Percentiles rank a stretch among this genome's conserved stretches.
These are phyloP conservation scores for Semotilus atromaculatus DNA, from an alignment of 2,797 vertebrate species.

Conservation along the genomic window DNA sequence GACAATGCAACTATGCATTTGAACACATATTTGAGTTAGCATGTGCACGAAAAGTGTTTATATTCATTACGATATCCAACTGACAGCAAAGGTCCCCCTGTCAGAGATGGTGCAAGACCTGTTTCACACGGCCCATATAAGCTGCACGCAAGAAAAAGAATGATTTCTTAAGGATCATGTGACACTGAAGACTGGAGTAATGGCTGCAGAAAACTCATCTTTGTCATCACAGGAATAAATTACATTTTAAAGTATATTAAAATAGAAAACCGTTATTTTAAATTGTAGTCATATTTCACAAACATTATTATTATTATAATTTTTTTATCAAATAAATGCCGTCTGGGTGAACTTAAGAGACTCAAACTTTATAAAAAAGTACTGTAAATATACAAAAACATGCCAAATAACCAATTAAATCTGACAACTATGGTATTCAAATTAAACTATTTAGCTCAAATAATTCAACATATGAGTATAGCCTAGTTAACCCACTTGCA, in stretches of 20 bases:
- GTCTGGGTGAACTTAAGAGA: background rate
- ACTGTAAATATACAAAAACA: background rate
- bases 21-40: background rate
- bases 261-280: too few species aligned
- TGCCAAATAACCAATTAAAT: background rate
- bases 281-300: too few species aligned
- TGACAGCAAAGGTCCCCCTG: background rate
- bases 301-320: too few species aligned
- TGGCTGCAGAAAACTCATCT: too few species aligned
- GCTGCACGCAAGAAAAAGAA: background rate
- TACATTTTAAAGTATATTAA: too few species aligned
- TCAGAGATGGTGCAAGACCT: background rate
- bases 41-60: background rate
- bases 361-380: background rate
- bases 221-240: too few species aligned
- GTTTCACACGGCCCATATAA: background rate
- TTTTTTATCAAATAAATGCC: background rate
- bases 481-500: background rate
- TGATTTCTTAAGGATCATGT: too few species aligned
- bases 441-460: background rate
- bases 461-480: background rate
- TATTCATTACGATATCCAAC: background rate
- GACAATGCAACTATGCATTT: background rate
- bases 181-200: too few species aligned
- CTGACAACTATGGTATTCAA: background rate